phyloP scores from a whole-genome alignment of 2,888 invertebrate species.

The Germaria angustata region DNA sequence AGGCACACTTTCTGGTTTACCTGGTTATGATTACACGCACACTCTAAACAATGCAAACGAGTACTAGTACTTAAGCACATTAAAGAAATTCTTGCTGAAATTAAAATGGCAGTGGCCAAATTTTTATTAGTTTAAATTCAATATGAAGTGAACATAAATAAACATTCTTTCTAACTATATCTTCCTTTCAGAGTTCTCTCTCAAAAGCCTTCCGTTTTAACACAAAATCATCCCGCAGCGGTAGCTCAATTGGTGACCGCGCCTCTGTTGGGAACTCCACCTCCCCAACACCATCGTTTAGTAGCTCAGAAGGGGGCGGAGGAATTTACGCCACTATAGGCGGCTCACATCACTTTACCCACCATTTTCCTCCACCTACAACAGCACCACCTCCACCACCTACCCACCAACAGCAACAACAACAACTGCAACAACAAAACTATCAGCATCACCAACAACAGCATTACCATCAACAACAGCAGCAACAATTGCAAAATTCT shows the following conservation, averaged over 20 bases:
- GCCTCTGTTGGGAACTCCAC: conserved; percentile 79
- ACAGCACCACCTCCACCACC: conserved; percentile 79
- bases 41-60: too few species aligned
- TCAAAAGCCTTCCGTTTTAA: conserved; percentile 80
- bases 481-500: conserved; percentile 21
- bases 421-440: conserved; percentile 74
- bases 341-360: conserved; percentile 70
- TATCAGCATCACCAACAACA: conserved; percentile 70
- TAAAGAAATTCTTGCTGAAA: too few species aligned
- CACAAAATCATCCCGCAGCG: conserved; percentile 76
- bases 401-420: conserved; percentile 73
- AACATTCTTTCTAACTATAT: neutral
- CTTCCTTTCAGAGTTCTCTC: conserved; percentile 76
- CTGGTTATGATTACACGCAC: too few species aligned
- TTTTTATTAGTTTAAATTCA: too few species aligned
- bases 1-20: too few species aligned
- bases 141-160: too few species aligned
- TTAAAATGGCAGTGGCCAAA: too few species aligned
- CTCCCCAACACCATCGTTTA: conserved; percentile 80
- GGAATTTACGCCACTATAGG: conserved; percentile 80
- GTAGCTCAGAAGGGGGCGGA: conserved; percentile 79
- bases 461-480: conserved; percentile 12
- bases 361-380: conserved; percentile 76
- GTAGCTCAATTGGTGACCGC: conserved; percentile 75
- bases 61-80: too few species aligned